A percentile compares a stretch with the other conserved stretches of the same genome.
Conservation (phyloP, 2,888 invertebrate species). For the Drosophila limbata region DNA sequence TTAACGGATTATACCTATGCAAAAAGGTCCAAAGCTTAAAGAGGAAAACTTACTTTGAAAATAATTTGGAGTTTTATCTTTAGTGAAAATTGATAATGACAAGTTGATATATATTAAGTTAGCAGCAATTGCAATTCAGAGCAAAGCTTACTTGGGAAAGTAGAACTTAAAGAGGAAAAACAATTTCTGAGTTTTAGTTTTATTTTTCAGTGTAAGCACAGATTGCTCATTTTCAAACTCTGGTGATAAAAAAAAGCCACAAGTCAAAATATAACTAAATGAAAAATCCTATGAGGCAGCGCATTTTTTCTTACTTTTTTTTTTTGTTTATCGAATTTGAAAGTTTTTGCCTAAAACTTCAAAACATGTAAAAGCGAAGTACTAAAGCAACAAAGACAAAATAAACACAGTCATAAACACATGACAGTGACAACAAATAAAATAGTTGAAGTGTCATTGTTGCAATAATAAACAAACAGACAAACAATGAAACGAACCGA, state of each 20-base stretch:
- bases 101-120: not conserved
- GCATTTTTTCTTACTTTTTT: not conserved
- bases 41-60: no score
- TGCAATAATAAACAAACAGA: constrained; percentile 45
- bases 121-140: not conserved
- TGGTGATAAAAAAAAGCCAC: constrained; percentile 19
- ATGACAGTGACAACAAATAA: constrained; percentile 36
- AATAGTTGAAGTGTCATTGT: constrained; percentile 47
- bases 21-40: no score
- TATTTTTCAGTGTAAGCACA: constrained; percentile 21
- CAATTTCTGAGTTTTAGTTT: not conserved
- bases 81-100: not conserved
- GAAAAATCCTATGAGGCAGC: constrained; percentile 12
- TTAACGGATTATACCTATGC: no score
- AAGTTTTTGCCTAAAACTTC: constrained; percentile 38
- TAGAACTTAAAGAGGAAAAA: not conserved
- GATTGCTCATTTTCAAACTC: constrained; percentile 13
- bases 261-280: constrained; percentile 13
- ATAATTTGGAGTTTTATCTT: not conserved
- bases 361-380: constrained; percentile 15
- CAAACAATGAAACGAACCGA: constrained; percentile 14
- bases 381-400: constrained; percentile 19
- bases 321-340: constrained; percentile 27
- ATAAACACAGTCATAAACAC: constrained; percentile 43
- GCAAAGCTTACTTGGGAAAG: not conserved